These are phyloP conservation scores for Diprion similis DNA, from an alignment of 1,140 invertebrate species.

Conservation along the genomic window DNA sequence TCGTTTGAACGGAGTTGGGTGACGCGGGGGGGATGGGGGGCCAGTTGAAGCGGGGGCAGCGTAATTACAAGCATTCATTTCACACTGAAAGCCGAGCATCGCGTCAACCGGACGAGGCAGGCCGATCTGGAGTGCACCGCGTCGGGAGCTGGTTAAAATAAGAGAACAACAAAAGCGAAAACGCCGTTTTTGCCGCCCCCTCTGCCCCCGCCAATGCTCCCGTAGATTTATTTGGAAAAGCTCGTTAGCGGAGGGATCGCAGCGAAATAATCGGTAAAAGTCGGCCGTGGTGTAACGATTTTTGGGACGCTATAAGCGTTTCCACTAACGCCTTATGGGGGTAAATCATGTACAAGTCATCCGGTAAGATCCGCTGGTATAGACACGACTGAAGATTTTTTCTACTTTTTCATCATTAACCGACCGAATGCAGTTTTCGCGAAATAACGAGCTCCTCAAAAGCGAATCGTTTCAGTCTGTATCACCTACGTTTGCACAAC, in stretches of 20 bases:
- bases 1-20: conserved; percentile 31
- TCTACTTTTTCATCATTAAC: no score
- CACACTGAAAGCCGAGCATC: conserved; percentile 48
- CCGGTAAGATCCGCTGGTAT: no score
- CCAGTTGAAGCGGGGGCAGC: conserved; percentile 20
- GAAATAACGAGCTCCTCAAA: no score
- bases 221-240: not conserved
- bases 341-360: no score
- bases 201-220: not conserved
- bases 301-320: no score
- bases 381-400: no score
- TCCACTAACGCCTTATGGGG: no score
- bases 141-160: not conserved
- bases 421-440: no score
- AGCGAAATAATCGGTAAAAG: not conserved
- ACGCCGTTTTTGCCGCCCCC: not conserved
- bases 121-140: not conserved
- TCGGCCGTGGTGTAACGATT: no score
- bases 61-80: conserved; percentile 58
- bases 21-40: conserved; percentile 17
- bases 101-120: conserved; percentile 7
- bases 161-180: no score
- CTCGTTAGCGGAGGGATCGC: conserved; percentile 4
- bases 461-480: no score
- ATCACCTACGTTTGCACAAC: no score